phyloP scores from a whole-genome alignment of 1,140 invertebrate species.

The Adoxophyes honmai region DNA sequence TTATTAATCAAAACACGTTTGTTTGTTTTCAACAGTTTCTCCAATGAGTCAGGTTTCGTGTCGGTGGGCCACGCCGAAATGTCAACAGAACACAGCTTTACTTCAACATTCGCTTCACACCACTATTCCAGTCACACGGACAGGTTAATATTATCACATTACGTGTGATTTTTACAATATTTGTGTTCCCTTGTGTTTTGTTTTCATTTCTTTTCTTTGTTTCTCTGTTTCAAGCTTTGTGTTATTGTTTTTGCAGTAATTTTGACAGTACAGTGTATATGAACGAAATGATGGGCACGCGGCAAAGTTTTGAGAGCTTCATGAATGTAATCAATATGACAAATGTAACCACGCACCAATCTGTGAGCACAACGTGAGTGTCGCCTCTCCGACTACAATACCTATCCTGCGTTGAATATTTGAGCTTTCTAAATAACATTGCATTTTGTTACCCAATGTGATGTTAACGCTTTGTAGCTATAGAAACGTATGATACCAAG shows the following conservation, averaged over 20 bases:
- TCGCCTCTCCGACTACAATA: conserved; percentile 25
- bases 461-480: too few relatives aligned
- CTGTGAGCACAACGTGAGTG: conserved; percentile 58
- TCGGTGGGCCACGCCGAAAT: conserved; percentile 80
- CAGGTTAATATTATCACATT: conserved; percentile 40
- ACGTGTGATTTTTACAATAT: conserved; percentile 14
- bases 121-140: conserved; percentile 68
- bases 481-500: too few relatives aligned
- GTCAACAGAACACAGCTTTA: conserved; percentile 64
- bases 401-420: conserved; percentile 22
- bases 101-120: conserved; percentile 63
- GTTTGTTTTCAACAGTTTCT: conserved; percentile 55
- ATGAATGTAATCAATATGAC: conserved; percentile 68
- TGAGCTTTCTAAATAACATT: not conserved
- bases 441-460: not conserved
- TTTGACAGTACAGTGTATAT: conserved; percentile 74
- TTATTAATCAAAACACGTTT: too few relatives aligned
- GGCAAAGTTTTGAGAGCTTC: conserved; percentile 70
- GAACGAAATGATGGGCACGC: conserved; percentile 68
- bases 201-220: conserved; percentile 30
- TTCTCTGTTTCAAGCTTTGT: conserved; percentile 47
- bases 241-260: conserved; percentile 74
- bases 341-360: conserved; percentile 57
- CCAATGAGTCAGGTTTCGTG: conserved; percentile 84
- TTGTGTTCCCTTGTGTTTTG: conserved; percentile 14